Conservation (phyloP, 2,888 invertebrate genomes). For the Petrolisthes cinctipes region DNA sequence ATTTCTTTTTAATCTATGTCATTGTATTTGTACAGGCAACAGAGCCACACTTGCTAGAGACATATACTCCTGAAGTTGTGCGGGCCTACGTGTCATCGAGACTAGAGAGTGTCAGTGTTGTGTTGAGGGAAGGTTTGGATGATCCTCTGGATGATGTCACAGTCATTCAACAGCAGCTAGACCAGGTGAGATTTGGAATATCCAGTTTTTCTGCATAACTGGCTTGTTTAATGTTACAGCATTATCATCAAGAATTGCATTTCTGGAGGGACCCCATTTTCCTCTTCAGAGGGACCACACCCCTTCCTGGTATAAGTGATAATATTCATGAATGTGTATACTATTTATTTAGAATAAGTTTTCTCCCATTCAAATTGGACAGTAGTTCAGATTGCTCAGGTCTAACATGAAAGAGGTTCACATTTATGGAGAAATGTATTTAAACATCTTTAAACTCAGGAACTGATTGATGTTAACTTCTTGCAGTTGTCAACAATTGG, state of each 20-base stretch:
- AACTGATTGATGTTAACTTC: not conserved
- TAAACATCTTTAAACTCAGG: conserved; percentile 77
- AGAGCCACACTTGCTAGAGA: conserved; percentile 94
- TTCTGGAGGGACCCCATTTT: too few species aligned
- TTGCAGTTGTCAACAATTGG: conserved; percentile 71
- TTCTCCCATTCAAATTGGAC: too few species aligned
- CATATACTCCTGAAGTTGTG: conserved; percentile 96
- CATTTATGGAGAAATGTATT: not conserved
- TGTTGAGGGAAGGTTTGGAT: conserved; percentile 91
- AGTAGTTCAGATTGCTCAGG: too few species aligned
- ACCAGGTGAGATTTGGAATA: conserved; percentile 77
- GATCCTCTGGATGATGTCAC: conserved; percentile 96
- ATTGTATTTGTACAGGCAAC: conserved; percentile 74
- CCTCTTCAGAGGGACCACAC: too few species aligned
- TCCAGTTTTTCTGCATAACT: not conserved
- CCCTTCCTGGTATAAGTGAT: too few species aligned
- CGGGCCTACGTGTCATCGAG: conserved; percentile 95
- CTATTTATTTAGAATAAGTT: too few species aligned
- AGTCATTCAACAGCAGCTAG: conserved; percentile 95
- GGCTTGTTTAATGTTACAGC: not conserved
- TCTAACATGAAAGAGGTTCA: too few species aligned
- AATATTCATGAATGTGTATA: too few species aligned
- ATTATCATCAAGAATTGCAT: too few species aligned
- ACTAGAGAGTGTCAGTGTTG: conserved; percentile 90
- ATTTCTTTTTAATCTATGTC: not conserved